These are phyloP conservation scores for Tinea trinotella DNA, from an alignment of 2,888 invertebrate genomes.

Conservation along the genomic window DNA sequence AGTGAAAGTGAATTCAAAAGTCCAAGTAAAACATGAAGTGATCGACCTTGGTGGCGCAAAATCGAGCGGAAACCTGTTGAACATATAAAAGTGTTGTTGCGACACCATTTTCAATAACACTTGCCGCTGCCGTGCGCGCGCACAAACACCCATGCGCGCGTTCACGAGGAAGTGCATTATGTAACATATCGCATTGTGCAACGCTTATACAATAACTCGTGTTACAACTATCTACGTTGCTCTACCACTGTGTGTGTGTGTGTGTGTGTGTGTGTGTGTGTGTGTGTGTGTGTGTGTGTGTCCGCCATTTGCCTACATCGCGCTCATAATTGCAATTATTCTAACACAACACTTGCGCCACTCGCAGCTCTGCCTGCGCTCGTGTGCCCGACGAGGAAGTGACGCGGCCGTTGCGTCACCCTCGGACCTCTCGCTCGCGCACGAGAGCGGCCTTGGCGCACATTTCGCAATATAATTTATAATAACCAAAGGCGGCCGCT, in stretches of 20 bases:
- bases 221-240: slow-evolving; percentile 3
- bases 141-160: not conserved
- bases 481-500: not conserved
- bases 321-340: too few species aligned
- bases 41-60: slow-evolving; percentile 10
- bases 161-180: too few species aligned
- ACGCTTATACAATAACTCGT: not conserved
- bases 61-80: slow-evolving; percentile 14
- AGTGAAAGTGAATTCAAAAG: slow-evolving; percentile 16
- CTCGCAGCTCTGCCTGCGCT: not conserved
- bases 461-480: not conserved
- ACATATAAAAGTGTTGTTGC: not conserved
- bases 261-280: too few species aligned
- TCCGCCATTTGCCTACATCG: too few species aligned
- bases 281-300: too few species aligned
- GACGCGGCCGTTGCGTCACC: not conserved
- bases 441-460: not conserved
- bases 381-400: not conserved
- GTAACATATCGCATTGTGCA: not conserved
- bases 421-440: not conserved
- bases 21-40: slow-evolving; percentile 16
- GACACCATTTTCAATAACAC: too few species aligned
- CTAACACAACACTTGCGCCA: not conserved
- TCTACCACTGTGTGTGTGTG: too few species aligned
- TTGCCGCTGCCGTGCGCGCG: not conserved